phyloP scores from a whole-genome alignment of 2,888 invertebrate genomes.

The Clostera curtula region DNA sequence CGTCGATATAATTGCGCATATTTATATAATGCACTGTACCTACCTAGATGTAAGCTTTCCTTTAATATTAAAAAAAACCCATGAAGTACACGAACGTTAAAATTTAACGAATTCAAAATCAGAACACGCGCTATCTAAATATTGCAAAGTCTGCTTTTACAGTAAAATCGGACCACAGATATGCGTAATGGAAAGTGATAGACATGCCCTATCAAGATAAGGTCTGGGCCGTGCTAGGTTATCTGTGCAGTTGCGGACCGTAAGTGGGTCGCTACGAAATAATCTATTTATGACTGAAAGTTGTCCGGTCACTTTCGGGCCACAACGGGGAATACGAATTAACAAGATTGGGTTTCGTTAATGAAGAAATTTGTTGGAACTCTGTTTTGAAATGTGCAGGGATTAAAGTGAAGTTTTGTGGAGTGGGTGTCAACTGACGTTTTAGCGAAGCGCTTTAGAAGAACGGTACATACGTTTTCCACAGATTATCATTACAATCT shows the following conservation, averaged over 20 bases:
- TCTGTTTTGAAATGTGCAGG: constrained; percentile 2
- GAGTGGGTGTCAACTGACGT: no score
- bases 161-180: constrained; percentile 5
- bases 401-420: constrained; percentile 2
- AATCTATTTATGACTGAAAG: constrained; percentile 18
- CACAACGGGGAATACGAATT: constrained; percentile 14
- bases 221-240: constrained; percentile 23
- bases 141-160: constrained; percentile 1
- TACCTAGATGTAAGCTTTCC: no score
- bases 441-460: no score
- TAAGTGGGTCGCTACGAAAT: constrained; percentile 21
- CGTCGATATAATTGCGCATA: no score
- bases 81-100: no score
- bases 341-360: not conserved
- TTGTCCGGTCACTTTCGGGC: constrained; percentile 10
- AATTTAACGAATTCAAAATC: no score
- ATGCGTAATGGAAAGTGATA: constrained; percentile 25
- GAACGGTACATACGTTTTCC: no score
- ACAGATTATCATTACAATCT: no score
- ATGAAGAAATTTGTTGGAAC: not conserved
- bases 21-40: no score
- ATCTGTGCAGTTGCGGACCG: constrained; percentile 21
- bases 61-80: no score
- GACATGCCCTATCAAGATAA: constrained; percentile 30
- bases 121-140: not conserved